Evolutionary conservation across 92 coral and sea anemone species (phyloP).

Genomic region (Palythoa grandis): DNA sequence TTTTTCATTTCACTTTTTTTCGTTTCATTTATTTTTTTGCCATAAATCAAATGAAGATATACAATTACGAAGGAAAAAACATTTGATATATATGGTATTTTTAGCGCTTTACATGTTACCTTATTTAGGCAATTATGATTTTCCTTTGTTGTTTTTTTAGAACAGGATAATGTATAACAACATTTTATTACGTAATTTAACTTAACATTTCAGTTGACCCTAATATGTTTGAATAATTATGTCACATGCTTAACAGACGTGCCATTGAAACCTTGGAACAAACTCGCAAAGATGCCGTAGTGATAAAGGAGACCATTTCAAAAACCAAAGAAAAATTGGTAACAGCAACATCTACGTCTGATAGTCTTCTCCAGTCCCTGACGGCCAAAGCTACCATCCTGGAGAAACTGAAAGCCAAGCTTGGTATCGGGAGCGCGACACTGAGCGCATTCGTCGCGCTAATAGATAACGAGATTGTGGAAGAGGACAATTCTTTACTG

Average conservation of each 20-base stretch:
- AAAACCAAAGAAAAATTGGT: slow-evolving; percentile 82
- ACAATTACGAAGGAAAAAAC: no score
- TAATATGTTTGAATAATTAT: background rate
- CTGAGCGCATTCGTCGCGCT: slow-evolving; percentile 90
- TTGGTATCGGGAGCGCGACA: slow-evolving; percentile 94
- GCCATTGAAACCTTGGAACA: slow-evolving; percentile 87
- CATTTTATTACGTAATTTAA: no score
- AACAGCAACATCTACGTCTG: slow-evolving; percentile 83
- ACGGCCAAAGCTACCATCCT: slow-evolving; percentile 88
- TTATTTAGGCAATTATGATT: no score
- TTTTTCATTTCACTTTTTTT: no score
- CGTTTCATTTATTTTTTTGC: no score
- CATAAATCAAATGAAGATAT: no score
- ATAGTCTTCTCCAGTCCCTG: slow-evolving; percentile 76
- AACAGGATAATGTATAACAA: no score
- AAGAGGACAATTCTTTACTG: slow-evolving; percentile 82
- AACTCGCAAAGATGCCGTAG: slow-evolving; percentile 90
- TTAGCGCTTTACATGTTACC: no score
- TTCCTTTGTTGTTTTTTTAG: no score
- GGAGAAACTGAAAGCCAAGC: slow-evolving; percentile 95
- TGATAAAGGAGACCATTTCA: slow-evolving; percentile 83
- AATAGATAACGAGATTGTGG: slow-evolving; percentile 95
- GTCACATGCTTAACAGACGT: slow-evolving; percentile 47
- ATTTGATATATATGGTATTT: no score
- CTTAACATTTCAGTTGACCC: background rate